Evolutionary conservation across 2,888 invertebrate genomes (phyloP).

Genomic region (Sinopyrophorus schimmeli): DNA sequence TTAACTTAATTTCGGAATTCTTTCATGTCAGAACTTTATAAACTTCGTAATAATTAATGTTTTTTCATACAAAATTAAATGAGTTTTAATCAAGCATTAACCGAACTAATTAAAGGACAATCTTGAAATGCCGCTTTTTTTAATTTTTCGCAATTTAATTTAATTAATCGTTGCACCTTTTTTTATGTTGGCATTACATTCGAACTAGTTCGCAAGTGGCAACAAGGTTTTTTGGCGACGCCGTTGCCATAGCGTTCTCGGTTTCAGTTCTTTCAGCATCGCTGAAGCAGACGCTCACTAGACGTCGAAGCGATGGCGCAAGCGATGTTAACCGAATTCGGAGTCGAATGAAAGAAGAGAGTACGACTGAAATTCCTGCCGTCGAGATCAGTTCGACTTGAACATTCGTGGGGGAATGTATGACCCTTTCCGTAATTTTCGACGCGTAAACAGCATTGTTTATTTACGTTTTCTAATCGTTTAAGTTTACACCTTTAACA

Average conservation of each 20-base stretch:
- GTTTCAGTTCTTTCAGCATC: slow-evolving; percentile 10
- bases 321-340: slow-evolving; percentile 19
- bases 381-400: slow-evolving; percentile 26
- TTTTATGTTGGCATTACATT: no score
- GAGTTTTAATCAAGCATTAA: no score
- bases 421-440: slow-evolving; percentile 5
- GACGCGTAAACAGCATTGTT: slow-evolving; percentile 23
- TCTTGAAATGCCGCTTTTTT: no score
- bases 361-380: slow-evolving; percentile 19
- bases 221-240: slow-evolving; percentile 3
- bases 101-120: no score
- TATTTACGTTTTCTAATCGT: slow-evolving; percentile 22
- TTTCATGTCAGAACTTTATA: no score
- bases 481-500: slow-evolving; percentile 2
- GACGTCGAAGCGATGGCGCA: slow-evolving; percentile 26
- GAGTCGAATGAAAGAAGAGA: slow-evolving; percentile 17
- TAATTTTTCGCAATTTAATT: no score
- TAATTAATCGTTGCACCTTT: no score
- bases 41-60: no score
- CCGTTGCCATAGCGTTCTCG: slow-evolving; percentile 11
- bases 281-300: slow-evolving; percentile 23
- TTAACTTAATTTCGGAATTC: no score
- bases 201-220: background rate
- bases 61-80: no score
- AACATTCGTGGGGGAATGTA: slow-evolving; percentile 16